phyloP scores from a whole-genome alignment of 2,113 vertebrate genomes.

The Dendropsophus ebraccatus region DNA sequence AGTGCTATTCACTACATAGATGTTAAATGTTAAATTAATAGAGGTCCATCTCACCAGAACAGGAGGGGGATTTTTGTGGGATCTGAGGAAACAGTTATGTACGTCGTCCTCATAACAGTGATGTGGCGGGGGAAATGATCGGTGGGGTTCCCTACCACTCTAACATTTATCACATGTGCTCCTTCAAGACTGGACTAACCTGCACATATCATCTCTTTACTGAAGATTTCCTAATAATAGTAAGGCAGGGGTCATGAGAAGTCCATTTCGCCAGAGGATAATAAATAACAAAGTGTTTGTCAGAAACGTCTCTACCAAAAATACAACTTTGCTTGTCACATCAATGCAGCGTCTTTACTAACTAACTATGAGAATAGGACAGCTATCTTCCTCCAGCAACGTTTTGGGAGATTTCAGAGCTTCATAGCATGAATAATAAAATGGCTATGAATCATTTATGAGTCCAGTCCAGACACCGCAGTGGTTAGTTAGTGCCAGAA shows the following conservation, averaged over 20 bases:
- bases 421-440: constrained; percentile 1
- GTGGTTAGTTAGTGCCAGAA: background rate
- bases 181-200: no score
- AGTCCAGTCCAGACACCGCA: constrained; percentile 3
- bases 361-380: background rate
- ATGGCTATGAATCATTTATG: constrained; percentile 14
- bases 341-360: background rate
- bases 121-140: no score
- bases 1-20: no score
- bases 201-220: background rate
- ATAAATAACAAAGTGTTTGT: background rate
- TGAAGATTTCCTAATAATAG: background rate
- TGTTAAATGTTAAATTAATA: no score
- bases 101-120: background rate
- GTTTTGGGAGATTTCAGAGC: constrained; percentile 20
- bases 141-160: no score
- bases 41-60: no score
- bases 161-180: no score
- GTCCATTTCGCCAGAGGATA: background rate
- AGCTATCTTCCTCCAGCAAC: background rate
- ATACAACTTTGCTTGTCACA: background rate
- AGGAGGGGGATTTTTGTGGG: background rate
- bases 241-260: background rate
- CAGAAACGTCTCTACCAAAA: background rate
- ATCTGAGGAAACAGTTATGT: background rate